A percentile compares a stretch with the other conserved stretches of the same genome.
phyloP scores from a whole-genome alignment of 2,797 vertebrate species.

The Siniperca obscura region DNA sequence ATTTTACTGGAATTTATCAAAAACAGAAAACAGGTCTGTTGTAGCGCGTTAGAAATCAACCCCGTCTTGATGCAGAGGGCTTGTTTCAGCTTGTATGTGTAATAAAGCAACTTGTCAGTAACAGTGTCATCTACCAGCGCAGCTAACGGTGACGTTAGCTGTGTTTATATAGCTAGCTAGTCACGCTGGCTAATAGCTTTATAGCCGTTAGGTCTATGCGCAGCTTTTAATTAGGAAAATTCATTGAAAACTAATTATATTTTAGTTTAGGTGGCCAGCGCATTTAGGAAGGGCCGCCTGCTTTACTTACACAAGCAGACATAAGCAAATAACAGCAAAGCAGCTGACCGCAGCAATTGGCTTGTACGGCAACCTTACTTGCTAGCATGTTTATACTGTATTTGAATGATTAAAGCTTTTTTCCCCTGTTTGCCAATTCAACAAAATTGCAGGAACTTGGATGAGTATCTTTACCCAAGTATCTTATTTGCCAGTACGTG shows the following conservation, averaged over 20 bases:
- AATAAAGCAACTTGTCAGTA: not conserved
- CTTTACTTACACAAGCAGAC: not conserved
- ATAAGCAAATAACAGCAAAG: not conserved
- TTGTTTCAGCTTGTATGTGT: not conserved
- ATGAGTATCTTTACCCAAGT: not conserved
- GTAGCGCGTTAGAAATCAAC: not conserved
- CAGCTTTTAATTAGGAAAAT: not conserved
- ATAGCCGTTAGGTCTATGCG: not conserved
- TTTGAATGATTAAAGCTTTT: not conserved
- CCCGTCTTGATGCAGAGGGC: not conserved
- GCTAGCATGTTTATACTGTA: constrained; percentile 4
- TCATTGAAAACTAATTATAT: not conserved
- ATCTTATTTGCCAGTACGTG: not conserved
- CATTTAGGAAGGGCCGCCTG: not conserved
- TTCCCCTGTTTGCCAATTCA: not conserved
- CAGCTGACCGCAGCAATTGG: not conserved
- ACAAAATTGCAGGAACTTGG: too few species aligned
- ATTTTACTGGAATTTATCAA: accelerated
- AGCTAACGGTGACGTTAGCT: constrained; percentile 36
- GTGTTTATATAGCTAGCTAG: constrained; percentile 9
- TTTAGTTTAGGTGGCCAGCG: not conserved
- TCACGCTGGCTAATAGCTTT: not conserved
- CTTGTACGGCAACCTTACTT: not conserved
- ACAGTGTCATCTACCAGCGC: not conserved
- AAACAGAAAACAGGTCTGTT: accelerated